Percentiles rank a stretch among this genome's conserved stretches.
phyloP scores from a whole-genome alignment of 92 coral and sea anemone genomes.

The Paragorgia papillata region DNA sequence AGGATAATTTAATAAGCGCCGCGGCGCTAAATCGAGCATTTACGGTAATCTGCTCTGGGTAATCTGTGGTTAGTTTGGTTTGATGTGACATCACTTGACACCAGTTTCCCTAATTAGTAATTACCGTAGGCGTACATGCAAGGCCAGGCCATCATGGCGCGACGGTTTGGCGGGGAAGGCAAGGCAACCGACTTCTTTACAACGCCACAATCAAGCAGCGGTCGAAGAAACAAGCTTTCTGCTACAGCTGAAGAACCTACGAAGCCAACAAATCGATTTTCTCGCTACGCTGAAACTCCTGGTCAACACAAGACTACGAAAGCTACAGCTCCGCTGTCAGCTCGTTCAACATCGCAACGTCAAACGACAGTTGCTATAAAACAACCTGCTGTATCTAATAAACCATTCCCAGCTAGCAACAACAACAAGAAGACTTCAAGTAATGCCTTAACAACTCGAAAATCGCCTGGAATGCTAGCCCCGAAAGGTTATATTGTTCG shows the following conservation, averaged over 20 bases:
- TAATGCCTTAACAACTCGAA: conserved; percentile 30
- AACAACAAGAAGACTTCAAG: conserved; percentile 8
- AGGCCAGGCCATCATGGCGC: conserved; percentile 26
- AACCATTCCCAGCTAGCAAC: conserved; percentile 8
- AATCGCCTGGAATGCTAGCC: conserved; percentile 43
- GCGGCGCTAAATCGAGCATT: too few relatives aligned
- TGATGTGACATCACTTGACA: background rate
- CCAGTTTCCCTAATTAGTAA: background rate
- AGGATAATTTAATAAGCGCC: too few relatives aligned
- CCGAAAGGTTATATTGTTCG: conserved; percentile 86
- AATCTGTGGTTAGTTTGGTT: too few relatives aligned
- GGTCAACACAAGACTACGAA: too few relatives aligned
- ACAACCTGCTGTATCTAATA: conserved; percentile 16
- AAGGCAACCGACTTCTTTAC: background rate
- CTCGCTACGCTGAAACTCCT: conserved; percentile 23
- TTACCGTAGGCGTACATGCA: too few relatives aligned
- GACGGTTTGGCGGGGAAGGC: background rate
- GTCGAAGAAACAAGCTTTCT: background rate
- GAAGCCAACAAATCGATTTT: conserved; percentile 17
- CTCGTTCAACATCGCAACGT: background rate
- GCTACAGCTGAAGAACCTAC: background rate
- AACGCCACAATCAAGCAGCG: conserved; percentile 14
- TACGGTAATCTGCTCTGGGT: too few relatives aligned
- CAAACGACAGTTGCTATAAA: too few relatives aligned
- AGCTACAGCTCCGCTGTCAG: background rate